phyloP scores from a whole-genome alignment of 2,888 invertebrate genomes.

The Panzeria rudis region DNA sequence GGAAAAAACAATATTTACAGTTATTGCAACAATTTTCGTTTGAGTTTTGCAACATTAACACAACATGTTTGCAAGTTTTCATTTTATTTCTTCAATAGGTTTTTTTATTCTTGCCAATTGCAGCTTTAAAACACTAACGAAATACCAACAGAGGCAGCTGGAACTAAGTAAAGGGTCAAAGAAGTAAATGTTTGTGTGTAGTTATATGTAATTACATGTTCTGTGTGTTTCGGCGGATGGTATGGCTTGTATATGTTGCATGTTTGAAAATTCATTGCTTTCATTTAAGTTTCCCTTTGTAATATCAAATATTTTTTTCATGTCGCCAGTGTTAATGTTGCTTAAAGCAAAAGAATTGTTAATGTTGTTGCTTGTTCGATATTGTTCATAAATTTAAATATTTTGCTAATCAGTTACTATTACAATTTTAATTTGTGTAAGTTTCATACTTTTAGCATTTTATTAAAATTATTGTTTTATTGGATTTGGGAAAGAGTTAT shows the following conservation, averaged over 20 bases:
- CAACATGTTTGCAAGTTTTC: constrained; percentile 61
- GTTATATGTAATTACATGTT: not conserved
- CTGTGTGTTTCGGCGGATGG: not conserved
- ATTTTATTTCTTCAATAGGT: constrained; percentile 38
- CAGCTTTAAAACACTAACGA: not conserved
- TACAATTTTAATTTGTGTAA: constrained; percentile 25
- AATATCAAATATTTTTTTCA: constrained; percentile 24
- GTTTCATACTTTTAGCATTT: constrained; percentile 2
- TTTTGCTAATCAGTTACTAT: constrained; percentile 38
- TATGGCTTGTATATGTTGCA: constrained; percentile 6
- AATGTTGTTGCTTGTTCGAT: constrained; percentile 32
- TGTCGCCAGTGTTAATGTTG: constrained; percentile 8
- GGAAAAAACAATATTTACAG: constrained; percentile 1
- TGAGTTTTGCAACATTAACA: constrained; percentile 60
- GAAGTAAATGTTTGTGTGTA: not conserved
- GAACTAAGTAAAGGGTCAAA: not conserved
- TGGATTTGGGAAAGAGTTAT: too few species aligned
- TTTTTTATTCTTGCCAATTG: not conserved
- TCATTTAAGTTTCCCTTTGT: constrained; percentile 61
- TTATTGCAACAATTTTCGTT: constrained; percentile 51
- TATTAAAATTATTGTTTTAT: not conserved
- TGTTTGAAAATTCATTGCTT: constrained; percentile 56
- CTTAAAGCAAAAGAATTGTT: not conserved
- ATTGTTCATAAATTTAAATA: constrained; percentile 45
- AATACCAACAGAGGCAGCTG: not conserved